Conservation (phyloP, 1,140 invertebrate species). For the Saccostrea glomerata region DNA sequence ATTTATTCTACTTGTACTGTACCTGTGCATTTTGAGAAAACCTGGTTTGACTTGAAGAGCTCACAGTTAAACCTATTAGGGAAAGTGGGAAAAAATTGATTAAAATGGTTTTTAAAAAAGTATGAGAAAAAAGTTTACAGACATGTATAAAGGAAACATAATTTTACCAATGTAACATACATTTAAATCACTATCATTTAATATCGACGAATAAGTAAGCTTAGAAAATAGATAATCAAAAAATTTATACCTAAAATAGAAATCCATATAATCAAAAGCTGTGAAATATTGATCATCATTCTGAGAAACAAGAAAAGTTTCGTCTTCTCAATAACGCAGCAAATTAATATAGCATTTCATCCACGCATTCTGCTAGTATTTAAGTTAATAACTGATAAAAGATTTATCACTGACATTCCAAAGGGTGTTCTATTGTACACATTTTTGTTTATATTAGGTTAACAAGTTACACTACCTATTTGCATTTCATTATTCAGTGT, state of each 20-base stretch:
- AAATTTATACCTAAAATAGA: background rate
- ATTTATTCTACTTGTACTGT: background rate
- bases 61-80: background rate
- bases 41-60: background rate
- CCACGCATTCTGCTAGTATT: background rate
- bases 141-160: too few species aligned
- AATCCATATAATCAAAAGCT: background rate
- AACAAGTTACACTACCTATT: background rate
- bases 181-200: too few species aligned
- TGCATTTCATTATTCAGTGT: constrained; percentile 8
- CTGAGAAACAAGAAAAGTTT: background rate
- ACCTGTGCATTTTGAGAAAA: background rate
- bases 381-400: background rate
- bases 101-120: too few species aligned
- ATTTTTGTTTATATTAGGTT: background rate
- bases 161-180: too few species aligned
- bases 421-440: background rate
- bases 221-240: background rate
- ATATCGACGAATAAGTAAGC: background rate
- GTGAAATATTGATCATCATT: background rate
- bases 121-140: too few species aligned
- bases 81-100: too few species aligned
- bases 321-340: background rate
- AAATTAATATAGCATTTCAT: background rate
- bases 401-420: background rate